Percentiles rank a stretch among this genome's conserved stretches.
phyloP scores from a whole-genome alignment of 2,113 vertebrate genomes.

The Oxyruncus cristatus region DNA sequence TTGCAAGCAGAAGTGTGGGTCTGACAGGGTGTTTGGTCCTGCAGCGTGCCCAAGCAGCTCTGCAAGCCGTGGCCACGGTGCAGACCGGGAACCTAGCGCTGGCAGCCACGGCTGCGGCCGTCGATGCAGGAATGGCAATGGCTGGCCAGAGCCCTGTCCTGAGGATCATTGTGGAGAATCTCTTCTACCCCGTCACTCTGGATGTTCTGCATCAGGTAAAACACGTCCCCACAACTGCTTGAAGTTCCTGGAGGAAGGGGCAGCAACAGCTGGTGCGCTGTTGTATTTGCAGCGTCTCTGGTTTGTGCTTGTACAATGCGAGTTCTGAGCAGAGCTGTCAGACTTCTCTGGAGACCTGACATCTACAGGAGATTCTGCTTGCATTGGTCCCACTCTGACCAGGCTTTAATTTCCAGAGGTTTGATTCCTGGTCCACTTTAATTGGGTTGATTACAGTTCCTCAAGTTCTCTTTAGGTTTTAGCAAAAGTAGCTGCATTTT shows the following conservation, averaged over 20 bases:
- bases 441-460: not conserved
- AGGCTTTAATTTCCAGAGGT: not conserved
- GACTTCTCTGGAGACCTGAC: not conserved
- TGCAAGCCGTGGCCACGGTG: conserved; percentile 85
- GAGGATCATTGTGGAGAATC: conserved; percentile 94
- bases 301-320: not conserved
- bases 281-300: not conserved
- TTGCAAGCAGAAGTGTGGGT: not conserved
- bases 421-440: not conserved
- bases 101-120: conserved; percentile 49
- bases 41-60: conserved; percentile 91
- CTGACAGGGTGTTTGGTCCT: not conserved
- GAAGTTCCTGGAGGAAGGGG: not conserved
- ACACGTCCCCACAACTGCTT: fast-evolving
- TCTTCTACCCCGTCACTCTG: conserved; percentile 92
- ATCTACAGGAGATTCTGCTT: not conserved
- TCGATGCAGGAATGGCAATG: conserved; percentile 77
- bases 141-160: conserved; percentile 87
- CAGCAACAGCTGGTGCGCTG: not conserved
- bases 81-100: conserved; percentile 83
- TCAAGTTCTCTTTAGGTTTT: not conserved
- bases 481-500: not conserved
- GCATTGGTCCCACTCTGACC: not conserved
- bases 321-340: not conserved
- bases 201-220: conserved; percentile 94